Evolutionary conservation across 2,797 vertebrate genomes (phyloP).

Genomic region (Clarias pachynema): DNA sequence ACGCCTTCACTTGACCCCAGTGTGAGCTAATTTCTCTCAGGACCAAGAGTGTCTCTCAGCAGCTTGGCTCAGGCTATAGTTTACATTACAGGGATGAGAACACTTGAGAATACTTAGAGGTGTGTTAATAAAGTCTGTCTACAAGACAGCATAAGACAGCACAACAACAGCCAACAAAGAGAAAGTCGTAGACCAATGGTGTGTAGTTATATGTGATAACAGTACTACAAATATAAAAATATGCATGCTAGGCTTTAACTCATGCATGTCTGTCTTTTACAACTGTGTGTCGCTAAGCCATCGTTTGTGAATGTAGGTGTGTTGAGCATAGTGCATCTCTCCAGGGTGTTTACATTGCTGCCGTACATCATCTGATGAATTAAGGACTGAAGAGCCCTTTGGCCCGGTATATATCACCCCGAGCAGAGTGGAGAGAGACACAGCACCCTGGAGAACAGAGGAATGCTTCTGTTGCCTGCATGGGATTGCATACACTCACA

Average conservation of each 20-base stretch:
- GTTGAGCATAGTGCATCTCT: constrained; percentile 13
- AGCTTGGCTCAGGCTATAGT: constrained; percentile 23
- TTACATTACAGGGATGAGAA: constrained; percentile 35
- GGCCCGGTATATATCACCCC: constrained; percentile 47
- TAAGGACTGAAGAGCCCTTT: constrained; percentile 47
- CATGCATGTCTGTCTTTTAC: background rate
- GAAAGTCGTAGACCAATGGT: constrained; percentile 14
- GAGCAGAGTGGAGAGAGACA: constrained; percentile 39
- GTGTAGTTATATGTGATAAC: background rate
- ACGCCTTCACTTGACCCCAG: constrained; percentile 41
- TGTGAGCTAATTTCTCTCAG: constrained; percentile 30
- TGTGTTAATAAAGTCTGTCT: constrained; percentile 45
- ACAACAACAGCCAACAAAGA: constrained; percentile 58
- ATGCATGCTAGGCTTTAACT: background rate
- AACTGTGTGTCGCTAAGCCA: background rate
- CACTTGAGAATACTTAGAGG: constrained; percentile 36
- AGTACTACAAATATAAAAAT: background rate
- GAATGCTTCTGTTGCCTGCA: constrained; percentile 54
- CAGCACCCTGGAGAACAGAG: constrained; percentile 50
- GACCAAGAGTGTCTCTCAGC: constrained; percentile 44
- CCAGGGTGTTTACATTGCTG: constrained; percentile 28
- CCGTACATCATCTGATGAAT: constrained; percentile 57
- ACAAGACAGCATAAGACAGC: constrained; percentile 37
- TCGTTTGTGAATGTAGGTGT: constrained; percentile 19
- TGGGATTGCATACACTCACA: constrained; percentile 25